Evolutionary conservation across 2,888 invertebrate species (phyloP).

Genomic region (Camponotus fellah): DNA sequence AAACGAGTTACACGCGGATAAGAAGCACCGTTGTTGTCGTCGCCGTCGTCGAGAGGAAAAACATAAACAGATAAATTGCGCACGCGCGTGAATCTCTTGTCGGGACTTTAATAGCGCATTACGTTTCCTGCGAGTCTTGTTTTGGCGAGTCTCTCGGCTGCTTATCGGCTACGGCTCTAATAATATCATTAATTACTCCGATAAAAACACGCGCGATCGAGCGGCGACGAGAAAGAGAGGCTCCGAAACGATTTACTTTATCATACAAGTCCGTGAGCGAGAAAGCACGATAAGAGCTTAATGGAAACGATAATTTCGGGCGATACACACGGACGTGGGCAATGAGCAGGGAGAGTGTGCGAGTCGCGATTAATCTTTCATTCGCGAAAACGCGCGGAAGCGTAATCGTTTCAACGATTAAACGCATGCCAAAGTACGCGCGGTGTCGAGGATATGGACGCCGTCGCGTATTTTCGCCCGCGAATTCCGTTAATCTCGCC

Average conservation of each 20-base stretch:
- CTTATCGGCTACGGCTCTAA: slow-evolving; percentile 46
- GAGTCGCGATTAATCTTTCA: slow-evolving; percentile 31
- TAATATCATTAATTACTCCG: slow-evolving; percentile 49
- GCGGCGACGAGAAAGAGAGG: neutral
- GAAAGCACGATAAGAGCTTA: slow-evolving; percentile 42
- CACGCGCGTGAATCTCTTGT: neutral
- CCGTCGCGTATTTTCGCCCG: slow-evolving; percentile 35
- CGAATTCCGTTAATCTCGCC: slow-evolving; percentile 34
- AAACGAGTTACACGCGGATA: slow-evolving; percentile 41
- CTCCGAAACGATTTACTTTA: slow-evolving; percentile 31
- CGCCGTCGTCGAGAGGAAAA: slow-evolving; percentile 29
- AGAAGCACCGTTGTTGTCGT: neutral
- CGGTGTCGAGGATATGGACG: neutral
- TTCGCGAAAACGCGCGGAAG: slow-evolving; percentile 50
- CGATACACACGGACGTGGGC: slow-evolving; percentile 32
- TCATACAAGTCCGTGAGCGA: slow-evolving; percentile 22
- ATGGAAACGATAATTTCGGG: slow-evolving; percentile 49
- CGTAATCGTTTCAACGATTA: slow-evolving; percentile 49
- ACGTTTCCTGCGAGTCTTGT: slow-evolving; percentile 47
- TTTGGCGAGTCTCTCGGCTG: slow-evolving; percentile 18
- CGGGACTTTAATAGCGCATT: slow-evolving; percentile 6
- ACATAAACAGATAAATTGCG: slow-evolving; percentile 39
- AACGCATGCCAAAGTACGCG: slow-evolving; percentile 45
- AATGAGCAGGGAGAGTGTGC: neutral
- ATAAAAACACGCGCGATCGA: slow-evolving; percentile 35